These are phyloP conservation scores for Dione juno DNA, from an alignment of 2,888 invertebrate species.

Conservation along the genomic window DNA sequence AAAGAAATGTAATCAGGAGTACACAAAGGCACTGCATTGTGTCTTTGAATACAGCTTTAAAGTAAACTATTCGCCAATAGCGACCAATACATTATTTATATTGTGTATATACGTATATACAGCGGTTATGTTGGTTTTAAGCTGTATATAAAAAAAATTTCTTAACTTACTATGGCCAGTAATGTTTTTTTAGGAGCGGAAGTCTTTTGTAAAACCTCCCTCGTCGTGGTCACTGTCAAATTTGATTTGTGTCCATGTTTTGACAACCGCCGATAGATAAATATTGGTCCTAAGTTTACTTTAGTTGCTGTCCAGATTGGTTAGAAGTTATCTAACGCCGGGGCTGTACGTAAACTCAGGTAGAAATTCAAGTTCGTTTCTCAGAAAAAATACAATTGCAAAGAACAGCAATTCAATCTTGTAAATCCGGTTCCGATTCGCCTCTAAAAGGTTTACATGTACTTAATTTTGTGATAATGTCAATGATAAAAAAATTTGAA, in stretches of 20 bases:
- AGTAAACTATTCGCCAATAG: conserved; percentile 29
- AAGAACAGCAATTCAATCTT: conserved; percentile 38
- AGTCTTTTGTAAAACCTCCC: conserved; percentile 63
- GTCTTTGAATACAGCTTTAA: conserved; percentile 33
- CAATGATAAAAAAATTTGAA: conserved; percentile 45
- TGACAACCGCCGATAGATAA: conserved; percentile 64
- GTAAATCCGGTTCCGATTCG: conserved; percentile 38
- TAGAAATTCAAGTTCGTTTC: conserved; percentile 47
- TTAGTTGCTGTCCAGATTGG: conserved; percentile 53
- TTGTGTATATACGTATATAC: background rate
- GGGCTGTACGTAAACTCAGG: conserved; percentile 58
- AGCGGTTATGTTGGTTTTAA: background rate
- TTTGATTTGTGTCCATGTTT: conserved; percentile 69
- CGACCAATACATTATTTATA: conserved; percentile 20
- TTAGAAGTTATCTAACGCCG: conserved; percentile 38
- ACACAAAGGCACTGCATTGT: conserved; percentile 41
- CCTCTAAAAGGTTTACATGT: conserved; percentile 51
- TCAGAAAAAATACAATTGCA: conserved; percentile 45
- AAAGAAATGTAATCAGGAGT: conserved; percentile 41
- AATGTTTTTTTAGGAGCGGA: conserved; percentile 63
- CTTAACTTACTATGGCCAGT: conserved; percentile 47
- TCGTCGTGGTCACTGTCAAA: conserved; percentile 65
- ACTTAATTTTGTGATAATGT: conserved; percentile 60
- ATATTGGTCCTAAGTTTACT: conserved; percentile 47
- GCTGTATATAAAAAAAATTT: background rate